These are phyloP conservation scores for Drosophila peninsularis DNA, from an alignment of 2,888 invertebrate species.

Conservation along the genomic window DNA sequence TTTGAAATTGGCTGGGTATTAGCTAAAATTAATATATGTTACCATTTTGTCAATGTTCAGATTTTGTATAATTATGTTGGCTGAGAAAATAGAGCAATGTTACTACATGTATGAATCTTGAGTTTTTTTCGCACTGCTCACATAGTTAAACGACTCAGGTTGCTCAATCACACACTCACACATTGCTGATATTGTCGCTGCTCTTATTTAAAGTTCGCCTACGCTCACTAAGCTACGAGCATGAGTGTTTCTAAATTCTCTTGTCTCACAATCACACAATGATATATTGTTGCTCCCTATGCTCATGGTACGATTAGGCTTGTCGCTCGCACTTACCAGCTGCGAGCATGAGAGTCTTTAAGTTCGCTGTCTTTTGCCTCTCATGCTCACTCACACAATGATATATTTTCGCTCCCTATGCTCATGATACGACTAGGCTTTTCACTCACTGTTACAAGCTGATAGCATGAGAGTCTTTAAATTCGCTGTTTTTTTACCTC, in stretches of 20 bases:
- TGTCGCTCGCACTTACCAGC: no score
- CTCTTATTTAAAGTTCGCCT: not conserved
- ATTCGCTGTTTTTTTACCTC: not conserved
- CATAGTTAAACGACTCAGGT: not conserved
- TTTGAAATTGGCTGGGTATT: not conserved
- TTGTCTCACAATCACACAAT: not conserved
- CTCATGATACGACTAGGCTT: no score
- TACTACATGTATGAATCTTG: not conserved
- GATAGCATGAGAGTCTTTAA: no score
- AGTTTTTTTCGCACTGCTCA: not conserved
- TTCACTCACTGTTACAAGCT: no score
- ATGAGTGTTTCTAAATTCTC: no score
- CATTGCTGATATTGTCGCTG: not conserved
- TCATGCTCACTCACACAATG: not conserved
- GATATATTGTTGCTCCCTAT: no score
- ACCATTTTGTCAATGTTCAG: not conserved
- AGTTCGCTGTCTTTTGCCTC: not conserved
- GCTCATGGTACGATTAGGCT: no score
- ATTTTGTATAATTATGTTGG: constrained; percentile 1
- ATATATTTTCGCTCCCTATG: not conserved
- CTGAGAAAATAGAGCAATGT: not conserved
- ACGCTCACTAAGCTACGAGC: not conserved
- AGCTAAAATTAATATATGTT: not conserved
- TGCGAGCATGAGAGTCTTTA: no score
- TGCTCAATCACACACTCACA: not conserved